These are phyloP conservation scores for Steinernema khuongi DNA, from an alignment of 1,140 invertebrate genomes.

Conservation along the genomic window DNA sequence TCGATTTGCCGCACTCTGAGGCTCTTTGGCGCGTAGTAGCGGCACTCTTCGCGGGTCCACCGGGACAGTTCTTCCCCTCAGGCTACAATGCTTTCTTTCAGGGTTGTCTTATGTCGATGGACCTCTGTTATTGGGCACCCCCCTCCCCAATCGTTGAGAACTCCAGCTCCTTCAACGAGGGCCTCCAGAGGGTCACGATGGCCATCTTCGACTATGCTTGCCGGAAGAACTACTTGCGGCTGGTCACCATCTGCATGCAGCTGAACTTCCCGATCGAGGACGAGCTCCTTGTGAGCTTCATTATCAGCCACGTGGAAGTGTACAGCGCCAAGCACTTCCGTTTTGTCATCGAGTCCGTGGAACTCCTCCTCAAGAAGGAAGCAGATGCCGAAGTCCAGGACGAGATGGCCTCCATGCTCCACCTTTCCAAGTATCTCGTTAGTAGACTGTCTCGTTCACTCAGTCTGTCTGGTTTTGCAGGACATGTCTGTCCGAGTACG, in stretches of 20 bases:
- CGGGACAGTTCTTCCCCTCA: too few species aligned
- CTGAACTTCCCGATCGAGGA: not conserved
- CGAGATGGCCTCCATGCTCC: not conserved
- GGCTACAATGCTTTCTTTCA: too few species aligned
- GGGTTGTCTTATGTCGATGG: too few species aligned
- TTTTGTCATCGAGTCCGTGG: not conserved
- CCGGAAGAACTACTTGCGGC: not conserved
- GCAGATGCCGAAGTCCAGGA: not conserved
- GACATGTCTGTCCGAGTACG: not conserved
- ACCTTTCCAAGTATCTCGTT: not conserved
- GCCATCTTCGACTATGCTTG: conserved; percentile 7
- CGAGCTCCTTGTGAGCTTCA: not conserved
- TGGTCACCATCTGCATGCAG: not conserved
- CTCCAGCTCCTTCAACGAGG: not conserved
- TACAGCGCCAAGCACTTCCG: not conserved
- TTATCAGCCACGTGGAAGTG: not conserved
- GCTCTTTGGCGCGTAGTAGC: too few species aligned
- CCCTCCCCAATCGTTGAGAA: too few species aligned
- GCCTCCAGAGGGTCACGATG: not conserved
- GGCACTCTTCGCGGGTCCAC: too few species aligned
- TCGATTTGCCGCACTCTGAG: too few species aligned
- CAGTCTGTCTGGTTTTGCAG: too few species aligned
- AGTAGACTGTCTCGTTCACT: not conserved
- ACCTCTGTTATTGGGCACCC: too few species aligned
- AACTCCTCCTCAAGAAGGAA: not conserved